phyloP scores from a whole-genome alignment of 2,797 vertebrate species.

The Epinephelus malabaricus region DNA sequence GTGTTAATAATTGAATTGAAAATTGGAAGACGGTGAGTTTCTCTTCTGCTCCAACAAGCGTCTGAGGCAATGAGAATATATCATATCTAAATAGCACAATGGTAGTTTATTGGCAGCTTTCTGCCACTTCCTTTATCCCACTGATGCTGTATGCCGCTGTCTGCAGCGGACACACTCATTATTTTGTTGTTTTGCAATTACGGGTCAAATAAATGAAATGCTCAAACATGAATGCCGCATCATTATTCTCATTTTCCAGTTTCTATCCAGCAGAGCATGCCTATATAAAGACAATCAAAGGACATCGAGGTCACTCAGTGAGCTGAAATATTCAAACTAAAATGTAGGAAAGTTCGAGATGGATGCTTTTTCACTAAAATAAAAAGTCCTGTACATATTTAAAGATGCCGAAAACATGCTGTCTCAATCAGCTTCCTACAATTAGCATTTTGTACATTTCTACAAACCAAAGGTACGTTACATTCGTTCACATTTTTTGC shows the following conservation, averaged over 20 bases:
- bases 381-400: background rate
- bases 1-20: conserved; percentile 66
- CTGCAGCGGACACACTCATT: conserved; percentile 49
- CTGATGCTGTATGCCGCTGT: conserved; percentile 14
- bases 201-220: conserved; percentile 63
- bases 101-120: conserved; percentile 43
- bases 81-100: conserved; percentile 38
- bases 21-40: conserved; percentile 55
- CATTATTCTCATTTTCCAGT: conserved; percentile 54
- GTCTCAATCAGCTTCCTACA: background rate
- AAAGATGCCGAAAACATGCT: background rate
- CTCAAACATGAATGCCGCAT: conserved; percentile 30
- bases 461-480: too few relatives aligned
- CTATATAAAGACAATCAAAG: conserved; percentile 29
- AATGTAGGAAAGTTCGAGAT: background rate
- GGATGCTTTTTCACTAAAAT: conserved; percentile 8
- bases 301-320: conserved; percentile 23
- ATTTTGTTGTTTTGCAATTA: conserved; percentile 67
- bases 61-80: conserved; percentile 53
- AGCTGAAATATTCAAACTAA: conserved; percentile 19
- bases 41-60: conserved; percentile 38
- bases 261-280: conserved; percentile 21
- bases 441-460: background rate
- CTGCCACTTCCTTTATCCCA: conserved; percentile 26
- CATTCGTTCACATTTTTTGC: too few relatives aligned